Conservation (phyloP, 35 echinoderm and acorn worm genomes). For the Diadema setosum region DNA sequence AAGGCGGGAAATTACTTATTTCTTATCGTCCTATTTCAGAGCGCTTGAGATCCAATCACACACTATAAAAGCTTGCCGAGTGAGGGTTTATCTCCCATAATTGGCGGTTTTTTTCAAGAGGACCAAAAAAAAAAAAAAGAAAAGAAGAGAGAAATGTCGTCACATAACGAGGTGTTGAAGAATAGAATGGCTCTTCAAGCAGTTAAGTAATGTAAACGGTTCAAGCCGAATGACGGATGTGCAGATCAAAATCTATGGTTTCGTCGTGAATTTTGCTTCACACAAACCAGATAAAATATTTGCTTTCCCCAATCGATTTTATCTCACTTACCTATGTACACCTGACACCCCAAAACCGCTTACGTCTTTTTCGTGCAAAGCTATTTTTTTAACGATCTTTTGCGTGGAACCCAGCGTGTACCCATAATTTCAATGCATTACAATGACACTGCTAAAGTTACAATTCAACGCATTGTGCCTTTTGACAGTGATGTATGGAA, state of each 20-base stretch:
- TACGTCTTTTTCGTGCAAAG: not conserved
- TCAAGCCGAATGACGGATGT: not conserved
- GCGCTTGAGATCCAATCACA: not conserved
- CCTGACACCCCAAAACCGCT: not conserved
- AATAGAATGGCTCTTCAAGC: no score
- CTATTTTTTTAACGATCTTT: not conserved
- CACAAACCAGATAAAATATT: not conserved
- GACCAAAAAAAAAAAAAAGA: no score
- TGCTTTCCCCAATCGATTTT: not conserved
- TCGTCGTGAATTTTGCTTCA: not conserved
- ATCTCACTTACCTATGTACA: no score
- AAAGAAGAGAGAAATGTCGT: no score
- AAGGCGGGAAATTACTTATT: not conserved
- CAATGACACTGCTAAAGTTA: not conserved
- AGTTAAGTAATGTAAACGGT: no score
- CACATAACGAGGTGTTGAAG: no score
- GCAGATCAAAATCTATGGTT: not conserved
- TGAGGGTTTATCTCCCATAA: conserved; percentile 10
- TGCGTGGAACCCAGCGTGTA: not conserved
- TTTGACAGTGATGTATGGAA: not conserved
- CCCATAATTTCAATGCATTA: not conserved
- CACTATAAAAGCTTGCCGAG: not conserved
- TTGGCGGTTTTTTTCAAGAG: not conserved
- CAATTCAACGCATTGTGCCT: not conserved
- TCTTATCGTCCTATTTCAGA: not conserved